Conservation (phyloP, 2,113 vertebrate genomes). For the Carollia perspicillata region DNA sequence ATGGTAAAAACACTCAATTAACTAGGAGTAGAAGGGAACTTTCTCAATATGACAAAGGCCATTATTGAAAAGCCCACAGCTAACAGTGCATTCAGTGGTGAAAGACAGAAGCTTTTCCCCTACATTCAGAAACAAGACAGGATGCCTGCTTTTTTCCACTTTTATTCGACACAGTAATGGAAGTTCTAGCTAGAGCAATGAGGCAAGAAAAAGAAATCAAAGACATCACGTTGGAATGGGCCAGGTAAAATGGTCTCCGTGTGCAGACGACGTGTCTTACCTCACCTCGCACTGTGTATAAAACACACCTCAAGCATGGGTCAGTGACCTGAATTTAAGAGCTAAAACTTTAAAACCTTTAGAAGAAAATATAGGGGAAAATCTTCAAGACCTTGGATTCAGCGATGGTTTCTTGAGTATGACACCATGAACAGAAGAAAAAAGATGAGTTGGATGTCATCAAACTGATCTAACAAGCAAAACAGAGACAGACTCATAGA, state of each 20-base stretch:
- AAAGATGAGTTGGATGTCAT: not conserved
- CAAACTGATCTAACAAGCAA: not conserved
- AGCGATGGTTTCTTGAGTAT: not conserved
- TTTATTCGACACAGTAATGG: not conserved
- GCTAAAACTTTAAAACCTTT: conserved; percentile 19
- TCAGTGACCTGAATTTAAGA: not conserved
- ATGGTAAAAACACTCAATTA: not conserved
- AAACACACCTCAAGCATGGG: not conserved
- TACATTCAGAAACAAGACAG: not conserved
- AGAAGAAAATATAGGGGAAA: not conserved
- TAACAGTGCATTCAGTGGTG: not conserved
- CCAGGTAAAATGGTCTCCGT: not conserved
- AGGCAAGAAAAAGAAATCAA: conserved; percentile 25
- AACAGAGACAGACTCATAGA: too few species aligned
- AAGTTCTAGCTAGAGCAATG: not conserved
- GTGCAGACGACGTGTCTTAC: not conserved
- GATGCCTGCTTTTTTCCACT: not conserved
- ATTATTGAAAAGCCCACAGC: not conserved
- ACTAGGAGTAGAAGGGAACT: not conserved
- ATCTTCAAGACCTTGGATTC: not conserved
- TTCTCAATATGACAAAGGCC: not conserved
- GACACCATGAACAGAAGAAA: not conserved
- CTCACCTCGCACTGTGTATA: not conserved
- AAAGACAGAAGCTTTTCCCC: not conserved
- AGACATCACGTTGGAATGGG: not conserved